Evolutionary conservation across 2,797 vertebrate species (phyloP), one percentile per base, ranked within the genome.

Genomic region (Picus viridis): DNA sequence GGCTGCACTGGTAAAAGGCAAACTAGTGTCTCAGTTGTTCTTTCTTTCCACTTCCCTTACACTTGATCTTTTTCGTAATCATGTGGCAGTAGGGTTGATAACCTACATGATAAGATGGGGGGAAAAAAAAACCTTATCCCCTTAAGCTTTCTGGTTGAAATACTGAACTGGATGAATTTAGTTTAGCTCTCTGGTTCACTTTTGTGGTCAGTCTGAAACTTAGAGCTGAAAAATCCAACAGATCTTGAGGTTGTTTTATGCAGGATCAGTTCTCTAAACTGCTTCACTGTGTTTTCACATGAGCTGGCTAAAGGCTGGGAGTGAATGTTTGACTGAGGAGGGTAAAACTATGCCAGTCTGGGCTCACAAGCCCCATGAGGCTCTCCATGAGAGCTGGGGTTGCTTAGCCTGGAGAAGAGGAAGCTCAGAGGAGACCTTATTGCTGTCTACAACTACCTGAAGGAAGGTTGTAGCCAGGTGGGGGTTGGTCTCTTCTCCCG

Each of bases 171-270:
- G 2, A 16, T 26, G 30, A 45, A 5, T 77, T 24, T 64, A 61
- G 8, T 41, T 77, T 74, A 74, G 58, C 20, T 49, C 47, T 49
- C 47, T 49, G 20, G 47, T 23, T 49, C 47, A 49, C 49, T 24
- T 7, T 51, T 51, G 12, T 51, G 49, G 49, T 51, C 3, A 13
- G 12, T 51, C 49, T 51, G 49, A 51, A 51, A 51, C 23, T 51
- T 87, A 23, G 0, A 72, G 39, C n/a, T 88, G 58, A 36, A 49
- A 78, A 78, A 59, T 5, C 0, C 1, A 0, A 0, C 3, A 7
- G 2, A 5, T 32, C 65, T 84, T 69, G 22, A 26, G 23, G 15
- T 59, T 1, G 1, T 26, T 85, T 76, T 74, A 49, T 39, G 12
- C 20, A 49, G 73, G 15, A 43, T 2, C 3, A 29, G 3, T 59